Base-by-base conservation (phyloP, 2,888 invertebrate species). In the Agrotis ipsilon region DNA sequence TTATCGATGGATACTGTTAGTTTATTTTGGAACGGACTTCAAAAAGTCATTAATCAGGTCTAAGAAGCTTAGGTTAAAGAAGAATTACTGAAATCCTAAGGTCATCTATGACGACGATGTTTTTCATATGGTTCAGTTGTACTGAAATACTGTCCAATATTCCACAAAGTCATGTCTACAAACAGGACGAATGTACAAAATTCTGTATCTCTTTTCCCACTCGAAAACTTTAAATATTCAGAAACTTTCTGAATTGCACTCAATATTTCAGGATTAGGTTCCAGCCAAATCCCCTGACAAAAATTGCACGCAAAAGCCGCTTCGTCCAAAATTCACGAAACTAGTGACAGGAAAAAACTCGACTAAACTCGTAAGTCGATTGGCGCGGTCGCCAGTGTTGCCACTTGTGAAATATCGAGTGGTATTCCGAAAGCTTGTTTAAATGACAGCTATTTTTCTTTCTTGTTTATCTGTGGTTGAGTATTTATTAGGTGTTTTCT, bases 361-460 rank as follows among this genome's bases (percentile, higher is more conserved):
- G 60, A 60, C 65, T 83, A 66, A 70, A 80, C 65, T 76, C 64
- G 68, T 75, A 81, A 83, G 80, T 85, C 82, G 76, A 82, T 81
- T 77, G 67, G 43, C 62, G 61, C 54, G 71, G 76, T 68, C 64
- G 64, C 57, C 52, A 60, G 62, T 61, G 60, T 55, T 60, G 67
- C 73, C 72, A 73, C 64, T 60, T 54, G 52, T 62, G 46, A 66
- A 75, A 80, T 70, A 76, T 78, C 65, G 68, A 80, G 52, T 67
- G 58, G 54, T 58, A 71, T 78, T 74, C 19, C 43, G 57, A 39
- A 51, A 63, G 24, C 46, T 32, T 60, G 65, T 75, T 76, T 62
- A 63, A 58, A 61, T 71, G 72, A 62, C 68, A 69, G 27, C 14
- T 68, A 59, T 64, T 75, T 67, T 75, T 61, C 55, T 55, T 68